phyloP scores from a whole-genome alignment of 2,888 invertebrate genomes.

The Phalera bucephala region DNA sequence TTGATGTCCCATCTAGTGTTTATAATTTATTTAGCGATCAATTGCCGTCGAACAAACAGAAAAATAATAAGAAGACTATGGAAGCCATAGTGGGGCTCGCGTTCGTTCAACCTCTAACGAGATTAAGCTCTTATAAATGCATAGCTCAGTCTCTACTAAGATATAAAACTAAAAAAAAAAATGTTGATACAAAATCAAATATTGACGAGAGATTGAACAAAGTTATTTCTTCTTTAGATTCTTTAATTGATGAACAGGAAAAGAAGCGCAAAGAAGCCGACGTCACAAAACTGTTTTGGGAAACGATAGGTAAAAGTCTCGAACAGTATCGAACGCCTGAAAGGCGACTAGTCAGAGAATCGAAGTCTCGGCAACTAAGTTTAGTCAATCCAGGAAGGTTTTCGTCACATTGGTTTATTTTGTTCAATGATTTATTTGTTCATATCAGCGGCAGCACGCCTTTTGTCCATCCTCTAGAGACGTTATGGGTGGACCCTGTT shows the following conservation, averaged over 20 bases:
- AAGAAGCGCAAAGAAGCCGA: slow-evolving; percentile 86
- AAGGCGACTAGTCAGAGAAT: slow-evolving; percentile 90
- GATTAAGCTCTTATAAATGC: slow-evolving; percentile 85
- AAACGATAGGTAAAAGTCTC: slow-evolving; percentile 85
- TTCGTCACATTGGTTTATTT: slow-evolving; percentile 90
- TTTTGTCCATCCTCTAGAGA: slow-evolving; percentile 86
- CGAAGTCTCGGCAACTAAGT: slow-evolving; percentile 86
- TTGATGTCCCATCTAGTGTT: slow-evolving; percentile 83
- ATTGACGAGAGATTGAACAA: slow-evolving; percentile 82
- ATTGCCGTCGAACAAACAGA: slow-evolving; percentile 78
- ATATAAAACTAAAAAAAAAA: slow-evolving; percentile 69
- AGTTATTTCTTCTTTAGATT: slow-evolving; percentile 84
- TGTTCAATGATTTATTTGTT: slow-evolving; percentile 91
- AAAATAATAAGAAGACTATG: slow-evolving; percentile 78
- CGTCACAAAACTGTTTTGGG: slow-evolving; percentile 88
- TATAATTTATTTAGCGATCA: slow-evolving; percentile 82
- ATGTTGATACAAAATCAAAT: slow-evolving; percentile 61
- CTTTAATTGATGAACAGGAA: slow-evolving; percentile 85
- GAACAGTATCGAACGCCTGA: slow-evolving; percentile 85
- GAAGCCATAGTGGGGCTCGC: slow-evolving; percentile 84
- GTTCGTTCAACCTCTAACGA: slow-evolving; percentile 84
- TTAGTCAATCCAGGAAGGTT: slow-evolving; percentile 88
- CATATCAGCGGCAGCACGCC: slow-evolving; percentile 88
- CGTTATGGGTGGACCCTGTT: slow-evolving; percentile 91
- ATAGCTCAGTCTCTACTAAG: slow-evolving; percentile 82